phyloP scores from a whole-genome alignment of 2,113 vertebrate genomes.

The Rhinoderma darwinii region DNA sequence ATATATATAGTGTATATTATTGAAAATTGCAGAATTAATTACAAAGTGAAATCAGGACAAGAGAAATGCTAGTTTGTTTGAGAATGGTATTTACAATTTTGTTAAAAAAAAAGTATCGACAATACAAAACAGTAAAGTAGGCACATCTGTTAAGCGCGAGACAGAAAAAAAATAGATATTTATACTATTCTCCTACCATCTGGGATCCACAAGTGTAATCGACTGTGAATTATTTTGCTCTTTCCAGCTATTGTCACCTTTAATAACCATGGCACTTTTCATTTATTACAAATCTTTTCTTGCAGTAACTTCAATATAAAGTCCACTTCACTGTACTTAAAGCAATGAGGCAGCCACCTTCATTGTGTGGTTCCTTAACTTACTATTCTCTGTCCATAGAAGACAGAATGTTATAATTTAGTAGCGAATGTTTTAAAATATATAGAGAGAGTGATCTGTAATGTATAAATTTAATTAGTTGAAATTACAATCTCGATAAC shows the following conservation, averaged over 20 bases:
- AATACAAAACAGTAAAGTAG: conserved; percentile 1
- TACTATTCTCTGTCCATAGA: background rate
- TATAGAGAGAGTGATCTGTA: no score
- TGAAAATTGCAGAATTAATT: background rate
- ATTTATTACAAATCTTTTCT: conserved; percentile 8
- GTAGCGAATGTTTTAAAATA: no score
- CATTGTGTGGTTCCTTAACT: background rate
- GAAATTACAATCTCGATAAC: no score
- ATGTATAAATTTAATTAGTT: no score
- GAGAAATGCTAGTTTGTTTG: background rate
- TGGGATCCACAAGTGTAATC: conserved; percentile 40
- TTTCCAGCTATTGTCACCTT: conserved; percentile 50
- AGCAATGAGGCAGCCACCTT: background rate
- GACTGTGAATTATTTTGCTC: conserved; percentile 33
- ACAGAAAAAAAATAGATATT: conserved; percentile 28
- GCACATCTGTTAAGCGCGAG: conserved; percentile 32
- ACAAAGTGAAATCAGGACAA: background rate
- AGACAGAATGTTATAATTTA: background rate
- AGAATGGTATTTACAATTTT: background rate
- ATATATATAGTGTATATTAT: background rate
- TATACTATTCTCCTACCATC: conserved; percentile 29
- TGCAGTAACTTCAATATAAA: background rate
- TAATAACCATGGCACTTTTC: conserved; percentile 34
- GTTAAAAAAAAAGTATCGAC: background rate
- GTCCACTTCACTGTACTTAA: background rate